Evolutionary conservation across 2,113 vertebrate genomes (phyloP).

Genomic region (Periophthalmodon schlosseri): DNA sequence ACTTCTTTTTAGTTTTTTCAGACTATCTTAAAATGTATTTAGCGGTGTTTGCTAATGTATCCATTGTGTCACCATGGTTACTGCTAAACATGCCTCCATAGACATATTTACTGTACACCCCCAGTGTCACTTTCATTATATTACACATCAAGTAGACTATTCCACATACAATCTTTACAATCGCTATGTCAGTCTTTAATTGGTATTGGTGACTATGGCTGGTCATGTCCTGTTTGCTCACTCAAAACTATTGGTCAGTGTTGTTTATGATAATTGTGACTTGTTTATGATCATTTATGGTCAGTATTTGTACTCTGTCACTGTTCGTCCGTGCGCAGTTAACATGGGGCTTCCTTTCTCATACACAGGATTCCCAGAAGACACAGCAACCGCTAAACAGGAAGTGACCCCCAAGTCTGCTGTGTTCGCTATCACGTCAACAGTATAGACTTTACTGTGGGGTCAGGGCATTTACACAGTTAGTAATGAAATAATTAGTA

Average conservation of each 20-base stretch:
- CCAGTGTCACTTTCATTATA: too few species aligned
- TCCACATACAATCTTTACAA: too few species aligned
- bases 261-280: neutral
- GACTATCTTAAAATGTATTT: too few species aligned
- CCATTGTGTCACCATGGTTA: too few species aligned
- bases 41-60: too few species aligned
- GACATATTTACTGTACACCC: too few species aligned
- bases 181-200: too few species aligned
- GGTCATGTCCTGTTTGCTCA: neutral
- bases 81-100: too few species aligned
- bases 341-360: slow-evolving; percentile 4
- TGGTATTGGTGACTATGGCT: too few species aligned
- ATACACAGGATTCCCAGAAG: slow-evolving; percentile 4
- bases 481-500: neutral
- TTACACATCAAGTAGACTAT: too few species aligned
- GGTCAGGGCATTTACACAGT: neutral
- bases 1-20: too few species aligned
- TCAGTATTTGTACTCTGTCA: neutral
- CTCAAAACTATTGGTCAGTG: neutral
- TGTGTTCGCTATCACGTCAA: neutral
- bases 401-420: neutral
- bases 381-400: neutral
- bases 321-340: neutral
- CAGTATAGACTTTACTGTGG: neutral
- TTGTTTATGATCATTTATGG: neutral